These are phyloP conservation scores for Cephalopholis sonnerati DNA, from an alignment of 2,113 vertebrate genomes.

Conservation along the genomic window DNA sequence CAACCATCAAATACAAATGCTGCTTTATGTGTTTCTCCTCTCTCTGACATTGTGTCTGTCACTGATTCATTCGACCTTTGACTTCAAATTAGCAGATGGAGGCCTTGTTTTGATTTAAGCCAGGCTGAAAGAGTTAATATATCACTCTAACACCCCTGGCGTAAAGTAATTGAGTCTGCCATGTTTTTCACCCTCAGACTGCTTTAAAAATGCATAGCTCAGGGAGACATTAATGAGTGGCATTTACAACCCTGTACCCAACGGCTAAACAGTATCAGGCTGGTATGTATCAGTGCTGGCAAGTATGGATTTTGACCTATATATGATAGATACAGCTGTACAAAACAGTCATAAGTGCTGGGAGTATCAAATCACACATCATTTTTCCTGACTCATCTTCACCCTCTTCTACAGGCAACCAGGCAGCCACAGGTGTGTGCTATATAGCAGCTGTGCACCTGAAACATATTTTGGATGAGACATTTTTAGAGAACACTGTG, in stretches of 20 bases:
- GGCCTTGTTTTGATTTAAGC: neutral
- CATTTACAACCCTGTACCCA: slow-evolving; percentile 24
- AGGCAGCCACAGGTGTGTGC: slow-evolving; percentile 12
- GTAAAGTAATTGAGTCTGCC: neutral
- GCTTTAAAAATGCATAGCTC: slow-evolving; percentile 3
- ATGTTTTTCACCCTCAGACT: slow-evolving; percentile 3
- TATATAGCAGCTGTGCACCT: neutral
- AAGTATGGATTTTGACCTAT: neutral
- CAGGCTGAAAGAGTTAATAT: neutral
- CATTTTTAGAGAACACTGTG: neutral
- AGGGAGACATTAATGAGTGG: slow-evolving; percentile 2
- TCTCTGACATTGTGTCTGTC: neutral
- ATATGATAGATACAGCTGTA: neutral
- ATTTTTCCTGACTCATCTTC: slow-evolving; percentile 16
- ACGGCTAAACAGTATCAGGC: slow-evolving; percentile 36
- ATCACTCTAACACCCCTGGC: neutral
- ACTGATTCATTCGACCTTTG: neutral
- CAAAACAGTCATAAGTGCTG: neutral
- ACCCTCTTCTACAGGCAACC: neutral
- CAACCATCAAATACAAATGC: neutral
- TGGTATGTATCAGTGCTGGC: slow-evolving; percentile 17
- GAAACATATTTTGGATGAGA: neutral
- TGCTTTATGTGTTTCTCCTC: neutral
- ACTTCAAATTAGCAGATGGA: too few relatives aligned
- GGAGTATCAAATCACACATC: neutral